A percentile compares a stretch with the other conserved stretches of the same genome.
These are phyloP conservation scores for Sebastes matsubarae DNA, from an alignment of 2,797 vertebrate species.

Conservation along the genomic window DNA sequence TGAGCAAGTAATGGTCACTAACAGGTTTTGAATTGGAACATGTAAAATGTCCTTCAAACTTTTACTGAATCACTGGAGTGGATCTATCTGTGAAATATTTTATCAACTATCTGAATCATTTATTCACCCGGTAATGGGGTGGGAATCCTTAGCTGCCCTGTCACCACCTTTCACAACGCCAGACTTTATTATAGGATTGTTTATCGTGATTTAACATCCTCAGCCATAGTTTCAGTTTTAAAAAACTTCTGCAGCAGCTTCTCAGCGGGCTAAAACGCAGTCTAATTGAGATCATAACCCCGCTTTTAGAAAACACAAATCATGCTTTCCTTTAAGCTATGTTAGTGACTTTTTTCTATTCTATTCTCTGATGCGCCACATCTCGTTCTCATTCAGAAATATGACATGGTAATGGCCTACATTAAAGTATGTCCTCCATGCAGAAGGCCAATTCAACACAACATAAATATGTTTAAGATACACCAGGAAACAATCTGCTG, in stretches of 20 bases:
- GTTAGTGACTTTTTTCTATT: background rate
- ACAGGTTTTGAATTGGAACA: slow-evolving; percentile 17
- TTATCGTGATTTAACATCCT: background rate
- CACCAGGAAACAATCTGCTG: background rate
- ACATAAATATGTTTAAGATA: background rate
- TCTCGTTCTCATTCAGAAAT: background rate
- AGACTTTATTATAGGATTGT: background rate
- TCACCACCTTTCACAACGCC: background rate
- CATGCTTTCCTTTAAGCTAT: background rate
- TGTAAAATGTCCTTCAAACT: background rate
- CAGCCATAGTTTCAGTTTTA: background rate
- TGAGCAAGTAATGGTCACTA: slow-evolving; percentile 13
- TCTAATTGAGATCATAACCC: background rate
- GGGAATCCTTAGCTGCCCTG: background rate
- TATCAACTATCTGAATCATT: slow-evolving; percentile 10
- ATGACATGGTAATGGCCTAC: background rate
- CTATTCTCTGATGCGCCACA: background rate
- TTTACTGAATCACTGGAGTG: slow-evolving; percentile 9
- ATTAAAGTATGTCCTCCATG: background rate
- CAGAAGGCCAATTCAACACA: background rate
- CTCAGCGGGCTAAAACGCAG: background rate
- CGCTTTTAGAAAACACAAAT: background rate
- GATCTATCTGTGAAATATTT: slow-evolving; percentile 32
- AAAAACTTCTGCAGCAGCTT: background rate
- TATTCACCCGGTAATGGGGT: background rate